These are phyloP conservation scores for Podargus strigoides DNA, from an alignment of 2,797 vertebrate species.

Conservation along the genomic window DNA sequence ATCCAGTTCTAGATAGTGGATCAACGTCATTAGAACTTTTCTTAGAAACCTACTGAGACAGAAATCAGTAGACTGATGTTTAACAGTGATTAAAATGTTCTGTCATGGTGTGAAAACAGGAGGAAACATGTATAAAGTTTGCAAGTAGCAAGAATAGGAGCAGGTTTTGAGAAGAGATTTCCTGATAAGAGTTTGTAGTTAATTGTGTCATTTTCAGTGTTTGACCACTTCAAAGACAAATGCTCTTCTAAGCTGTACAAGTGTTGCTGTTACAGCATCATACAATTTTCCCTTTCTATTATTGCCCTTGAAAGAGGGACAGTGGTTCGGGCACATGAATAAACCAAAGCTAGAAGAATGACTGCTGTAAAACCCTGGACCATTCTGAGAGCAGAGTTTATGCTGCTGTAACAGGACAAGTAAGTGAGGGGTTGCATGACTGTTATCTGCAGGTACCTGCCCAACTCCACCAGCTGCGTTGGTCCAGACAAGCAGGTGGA, in stretches of 20 bases:
- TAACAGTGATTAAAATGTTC: background rate
- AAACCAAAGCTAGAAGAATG: background rate
- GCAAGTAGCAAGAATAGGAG: background rate
- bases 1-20: background rate
- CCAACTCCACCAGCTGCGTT: background rate
- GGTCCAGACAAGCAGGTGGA: too few species aligned
- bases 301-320: background rate
- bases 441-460: background rate
- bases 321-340: background rate
- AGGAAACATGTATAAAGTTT: background rate
- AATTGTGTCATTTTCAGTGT: background rate
- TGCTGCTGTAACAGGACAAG: fast-evolving
- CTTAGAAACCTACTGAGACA: background rate
- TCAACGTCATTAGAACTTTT: background rate
- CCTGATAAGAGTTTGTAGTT: background rate
- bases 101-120: background rate
- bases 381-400: background rate
- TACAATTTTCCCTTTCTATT: too few species aligned
- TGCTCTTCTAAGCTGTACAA: background rate
- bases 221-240: background rate
- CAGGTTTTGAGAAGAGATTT: background rate
- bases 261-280: too few species aligned
- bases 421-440: background rate
- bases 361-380: background rate
- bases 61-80: background rate